Evolutionary conservation across 2,797 vertebrate species (phyloP).

Genomic region (Lacerta bilineata): DNA sequence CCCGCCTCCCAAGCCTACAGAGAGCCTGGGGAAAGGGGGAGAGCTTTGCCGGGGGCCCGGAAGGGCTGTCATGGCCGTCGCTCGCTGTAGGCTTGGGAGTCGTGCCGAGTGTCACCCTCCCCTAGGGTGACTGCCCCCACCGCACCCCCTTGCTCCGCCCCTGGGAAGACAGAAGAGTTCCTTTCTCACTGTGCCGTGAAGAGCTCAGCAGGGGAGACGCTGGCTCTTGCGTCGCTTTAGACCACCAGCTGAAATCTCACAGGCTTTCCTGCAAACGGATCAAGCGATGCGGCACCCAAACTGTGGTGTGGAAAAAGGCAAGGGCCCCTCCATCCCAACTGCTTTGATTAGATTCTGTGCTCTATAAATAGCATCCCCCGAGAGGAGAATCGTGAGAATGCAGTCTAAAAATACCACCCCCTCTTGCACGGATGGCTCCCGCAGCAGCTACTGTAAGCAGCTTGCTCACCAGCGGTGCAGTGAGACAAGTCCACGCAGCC

Average conservation of each 20-base stretch:
- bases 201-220: fast-evolving
- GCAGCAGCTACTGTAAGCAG: not conserved
- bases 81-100: too few species aligned
- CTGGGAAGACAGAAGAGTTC: too few species aligned
- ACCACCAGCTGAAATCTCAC: not conserved
- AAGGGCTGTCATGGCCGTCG: too few species aligned
- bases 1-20: too few species aligned
- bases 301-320: not conserved
- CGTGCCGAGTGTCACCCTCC: too few species aligned
- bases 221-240: not conserved
- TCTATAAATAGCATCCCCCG: slow-evolving; percentile 65
- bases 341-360: slow-evolving; percentile 50
- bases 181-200: not conserved
- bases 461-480: fast-evolving
- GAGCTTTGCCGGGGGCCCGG: too few species aligned
- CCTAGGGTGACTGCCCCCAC: too few species aligned
- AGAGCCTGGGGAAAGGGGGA: too few species aligned
- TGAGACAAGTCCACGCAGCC: too few species aligned
- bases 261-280: not conserved
- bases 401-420: slow-evolving; percentile 64
- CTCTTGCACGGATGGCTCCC: slow-evolving; percentile 27
- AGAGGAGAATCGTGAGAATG: slow-evolving; percentile 60
- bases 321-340: too few species aligned
- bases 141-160: too few species aligned
- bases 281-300: not conserved